Percentiles rank a stretch among this genome's conserved stretches.
Evolutionary conservation across 2,888 invertebrate species (phyloP).

Genomic region (Prosopocoilus inquinatus): DNA sequence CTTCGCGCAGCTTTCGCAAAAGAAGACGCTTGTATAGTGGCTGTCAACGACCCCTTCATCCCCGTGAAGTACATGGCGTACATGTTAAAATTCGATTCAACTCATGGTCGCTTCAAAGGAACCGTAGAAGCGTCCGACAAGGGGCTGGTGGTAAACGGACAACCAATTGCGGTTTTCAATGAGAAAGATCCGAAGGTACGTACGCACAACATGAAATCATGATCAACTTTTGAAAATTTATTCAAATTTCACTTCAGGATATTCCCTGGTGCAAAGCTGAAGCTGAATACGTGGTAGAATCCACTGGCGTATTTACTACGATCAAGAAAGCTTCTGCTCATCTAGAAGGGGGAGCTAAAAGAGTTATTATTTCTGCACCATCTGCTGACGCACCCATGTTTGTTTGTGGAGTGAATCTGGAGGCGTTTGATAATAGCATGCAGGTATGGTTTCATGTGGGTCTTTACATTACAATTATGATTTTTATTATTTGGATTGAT

Average conservation of each 20-base stretch:
- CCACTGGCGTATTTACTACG: slow-evolving; percentile 95
- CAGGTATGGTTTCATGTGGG: slow-evolving; percentile 55
- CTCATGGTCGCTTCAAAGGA: slow-evolving; percentile 92
- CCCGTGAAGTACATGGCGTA: slow-evolving; percentile 97
- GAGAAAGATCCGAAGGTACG: slow-evolving; percentile 73
- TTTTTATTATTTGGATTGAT: not conserved
- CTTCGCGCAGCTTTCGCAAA: slow-evolving; percentile 80
- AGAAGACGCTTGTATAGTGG: slow-evolving; percentile 79
- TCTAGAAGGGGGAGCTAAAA: slow-evolving; percentile 88
- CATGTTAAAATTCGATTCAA: slow-evolving; percentile 97
- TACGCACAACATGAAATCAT: too few relatives aligned
- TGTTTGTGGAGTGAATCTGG: slow-evolving; percentile 94
- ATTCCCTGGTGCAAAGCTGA: slow-evolving; percentile 93
- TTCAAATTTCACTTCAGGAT: slow-evolving; percentile 41
- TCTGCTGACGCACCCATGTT: slow-evolving; percentile 99
- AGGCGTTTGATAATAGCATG: slow-evolving; percentile 72
- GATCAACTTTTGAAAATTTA: not conserved
- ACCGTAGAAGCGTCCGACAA: slow-evolving; percentile 76
- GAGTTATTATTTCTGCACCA: slow-evolving; percentile 96
- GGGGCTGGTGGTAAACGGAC: slow-evolving; percentile 78
- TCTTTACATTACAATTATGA: not conserved
- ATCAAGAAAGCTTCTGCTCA: slow-evolving; percentile 87
- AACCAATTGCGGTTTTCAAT: slow-evolving; percentile 81
- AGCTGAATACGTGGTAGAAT: slow-evolving; percentile 95
- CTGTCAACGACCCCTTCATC: slow-evolving; percentile 97